Percentiles rank a stretch among this genome's conserved stretches.
phyloP scores from a whole-genome alignment of 2,113 vertebrate genomes.

The Arothron firmamentum region DNA sequence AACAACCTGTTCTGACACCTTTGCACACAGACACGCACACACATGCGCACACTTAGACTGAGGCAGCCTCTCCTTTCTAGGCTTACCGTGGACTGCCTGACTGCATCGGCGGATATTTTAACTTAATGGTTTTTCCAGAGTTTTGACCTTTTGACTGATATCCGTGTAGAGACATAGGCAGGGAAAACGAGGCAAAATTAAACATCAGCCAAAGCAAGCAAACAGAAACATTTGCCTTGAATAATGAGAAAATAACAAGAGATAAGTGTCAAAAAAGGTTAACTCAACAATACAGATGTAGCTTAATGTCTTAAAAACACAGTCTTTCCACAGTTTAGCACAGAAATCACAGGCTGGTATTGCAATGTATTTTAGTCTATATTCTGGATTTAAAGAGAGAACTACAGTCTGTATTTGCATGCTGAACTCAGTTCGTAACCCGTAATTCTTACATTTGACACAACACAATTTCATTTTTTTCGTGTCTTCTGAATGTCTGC shows the following conservation, averaged over 20 bases:
- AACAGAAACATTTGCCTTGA: slow-evolving; percentile 42
- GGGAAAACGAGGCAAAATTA: slow-evolving; percentile 42
- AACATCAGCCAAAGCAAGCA: slow-evolving; percentile 33
- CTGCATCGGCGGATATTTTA: slow-evolving; percentile 56
- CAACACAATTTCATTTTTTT: not conserved
- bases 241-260: slow-evolving; percentile 35
- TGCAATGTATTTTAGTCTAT: no score
- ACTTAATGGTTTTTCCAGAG: slow-evolving; percentile 41
- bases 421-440: slow-evolving; percentile 1
- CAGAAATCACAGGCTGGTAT: no score
- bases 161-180: slow-evolving; percentile 15
- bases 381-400: not conserved
- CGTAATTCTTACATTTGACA: slow-evolving; percentile 4
- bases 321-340: not conserved
- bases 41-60: slow-evolving; percentile 34
- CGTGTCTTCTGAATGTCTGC: not conserved
- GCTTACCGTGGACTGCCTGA: slow-evolving; percentile 21
- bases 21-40: slow-evolving; percentile 28
- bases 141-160: slow-evolving; percentile 37
- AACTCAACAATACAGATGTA: slow-evolving; percentile 8
- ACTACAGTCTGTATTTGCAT: not conserved
- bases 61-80: slow-evolving; percentile 39
- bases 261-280: slow-evolving; percentile 20
- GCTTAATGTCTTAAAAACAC: slow-evolving; percentile 1
- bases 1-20: not conserved